phyloP scores from a whole-genome alignment of 2,888 invertebrate species.

The Pteria penguin region DNA sequence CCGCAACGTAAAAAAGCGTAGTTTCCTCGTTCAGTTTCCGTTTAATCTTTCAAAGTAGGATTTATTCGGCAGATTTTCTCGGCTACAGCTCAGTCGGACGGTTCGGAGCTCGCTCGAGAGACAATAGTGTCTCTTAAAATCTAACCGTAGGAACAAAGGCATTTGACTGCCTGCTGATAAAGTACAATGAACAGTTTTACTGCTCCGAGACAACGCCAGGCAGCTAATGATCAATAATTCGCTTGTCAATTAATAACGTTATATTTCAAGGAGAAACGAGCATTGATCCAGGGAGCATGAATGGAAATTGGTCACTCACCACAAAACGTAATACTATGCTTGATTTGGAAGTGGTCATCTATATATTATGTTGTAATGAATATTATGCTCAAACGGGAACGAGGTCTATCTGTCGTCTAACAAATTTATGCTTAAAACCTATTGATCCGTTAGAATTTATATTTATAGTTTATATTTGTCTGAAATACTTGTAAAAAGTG shows the following conservation, averaged over 20 bases:
- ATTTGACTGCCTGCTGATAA: slow-evolving; percentile 15
- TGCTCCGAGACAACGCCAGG: neutral
- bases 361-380: no score
- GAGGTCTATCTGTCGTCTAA: no score
- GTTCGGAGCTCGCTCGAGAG: neutral
- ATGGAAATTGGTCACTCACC: no score
- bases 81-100: neutral
- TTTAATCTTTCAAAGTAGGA: slow-evolving; percentile 39
- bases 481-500: no score
- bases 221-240: neutral
- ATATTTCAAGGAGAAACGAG: no score
- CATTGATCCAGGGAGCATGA: no score
- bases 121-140: slow-evolving; percentile 17
- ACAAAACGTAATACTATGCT: no score
- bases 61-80: slow-evolving; percentile 21
- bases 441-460: no score
- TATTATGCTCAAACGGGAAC: no score
- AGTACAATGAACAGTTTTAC: slow-evolving; percentile 13
- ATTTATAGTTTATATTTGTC: no score
- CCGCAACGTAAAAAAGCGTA: neutral
- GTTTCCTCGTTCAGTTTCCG: slow-evolving; percentile 33
- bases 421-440: no score
- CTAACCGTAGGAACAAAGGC: neutral
- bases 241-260: neutral
- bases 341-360: no score